Evolutionary conservation across 1,140 invertebrate species (phyloP), one percentile per base, ranked within the genome.

Genomic region (Drosophila athabasca): DNA sequence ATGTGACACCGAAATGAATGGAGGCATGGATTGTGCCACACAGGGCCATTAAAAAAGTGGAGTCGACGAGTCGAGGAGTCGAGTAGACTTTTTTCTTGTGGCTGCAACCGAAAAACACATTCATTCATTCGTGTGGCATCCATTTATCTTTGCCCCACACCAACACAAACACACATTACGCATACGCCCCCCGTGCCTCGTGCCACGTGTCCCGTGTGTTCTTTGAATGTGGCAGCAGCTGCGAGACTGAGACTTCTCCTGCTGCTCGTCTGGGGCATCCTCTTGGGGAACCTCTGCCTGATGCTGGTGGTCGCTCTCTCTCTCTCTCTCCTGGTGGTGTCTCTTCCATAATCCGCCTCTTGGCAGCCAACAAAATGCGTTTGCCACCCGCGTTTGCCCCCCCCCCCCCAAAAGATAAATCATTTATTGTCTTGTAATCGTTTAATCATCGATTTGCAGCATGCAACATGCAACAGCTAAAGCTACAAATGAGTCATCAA

Each of bases 1-100:
- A 88, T 88, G 83, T 88, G 83, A 88, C 79, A 76, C 79, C 84
- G 73, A 74, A 88, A 89, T 83, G 75, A 79, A 83, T 79, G 35
- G 35, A 39, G 35, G 35, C 35, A 11, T 39, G 35, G 35, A 5
- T 11, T 39, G 9, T 39, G 83, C 58, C 79, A 54, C 76, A 57
- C 64, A 58, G 31, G 50, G 55, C 72, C 71, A 76, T 67, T 69
- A 76, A 76, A 76, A 76, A 69, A 70, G 57, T 58, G 35, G 3
- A 13, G 67, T 49, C 67, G 43, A 49, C 17, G 17, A 19, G 17
- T 19, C 17, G 24, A 4, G 35, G 43, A 35, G 50, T 43, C 15
- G 26, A 19, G 17, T 19, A 19, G 17, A 19, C 17, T 19, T 19
- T 8, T 44, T 65, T 64, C 48, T 50, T 55, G 24, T 39, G 64